Evolutionary conservation across 2,888 invertebrate genomes (phyloP), one percentile per base, ranked within the genome.

Genomic region (Sphecodes monilicornis): DNA sequence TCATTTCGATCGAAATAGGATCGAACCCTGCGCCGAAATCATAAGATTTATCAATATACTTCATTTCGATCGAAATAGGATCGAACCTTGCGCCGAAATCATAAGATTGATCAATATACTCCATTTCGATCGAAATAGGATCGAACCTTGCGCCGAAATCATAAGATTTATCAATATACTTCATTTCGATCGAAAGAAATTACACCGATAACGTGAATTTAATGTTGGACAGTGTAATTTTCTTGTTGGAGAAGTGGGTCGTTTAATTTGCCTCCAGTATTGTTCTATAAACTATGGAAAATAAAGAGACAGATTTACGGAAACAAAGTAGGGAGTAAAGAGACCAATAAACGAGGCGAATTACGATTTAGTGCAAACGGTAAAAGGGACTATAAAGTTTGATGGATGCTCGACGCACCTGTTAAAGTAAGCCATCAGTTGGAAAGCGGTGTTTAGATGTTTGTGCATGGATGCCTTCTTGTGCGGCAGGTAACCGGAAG

Each of bases 391-490:
- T 10, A 8, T 60, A 60, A 60, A 57, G 26, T n/a, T 57, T n/a
- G 57, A 57, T 13, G 16, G n/a, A 46, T 4, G 10, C 0, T 4
- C 10, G 18, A 2, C 29, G 32, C 11, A 96, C 96, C 96, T 96
- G 95, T 97, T 97, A 92, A 96, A 96, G 93, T 97, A 97, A 0
- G 97, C 96, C 95, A 97, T 95, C 32, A 97, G 94, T 86, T 96
- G 96, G 92, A 97, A 97, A 11, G 96, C 95, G 60, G 96, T 96
- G 68, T 96, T 95, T 94, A 97, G 95, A 86, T 97, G 96, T 90
- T 96, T 97, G 76, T 96, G 93, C 32, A 94, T 91, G 3, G 96
- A 96, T 36, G 95, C 95, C 88, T 96, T 95, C 39, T 95, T 92
- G 36, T 95, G 93, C 1, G 95, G 95, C 66, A 97, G 91, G 39